Percentiles rank a stretch among this genome's conserved stretches.
phyloP scores from a whole-genome alignment of 1,140 invertebrate genomes.

The Akabosia matsudoensis region DNA sequence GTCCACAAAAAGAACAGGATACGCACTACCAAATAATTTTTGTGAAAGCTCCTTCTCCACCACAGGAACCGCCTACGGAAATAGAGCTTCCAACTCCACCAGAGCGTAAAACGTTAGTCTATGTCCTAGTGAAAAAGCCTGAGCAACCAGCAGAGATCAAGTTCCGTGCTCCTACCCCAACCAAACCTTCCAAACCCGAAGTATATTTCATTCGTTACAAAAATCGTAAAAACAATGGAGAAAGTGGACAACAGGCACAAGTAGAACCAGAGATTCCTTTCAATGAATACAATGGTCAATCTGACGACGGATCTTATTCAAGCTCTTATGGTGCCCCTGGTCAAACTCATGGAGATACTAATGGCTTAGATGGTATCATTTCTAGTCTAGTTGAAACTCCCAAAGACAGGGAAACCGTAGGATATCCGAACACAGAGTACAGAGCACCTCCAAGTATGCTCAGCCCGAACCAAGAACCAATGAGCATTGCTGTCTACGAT shows the following conservation, averaged over 20 bases:
- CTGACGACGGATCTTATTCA: no score
- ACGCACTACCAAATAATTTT: slow-evolving; percentile 87
- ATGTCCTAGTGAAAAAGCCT: slow-evolving; percentile 80
- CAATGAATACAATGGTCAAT: no score
- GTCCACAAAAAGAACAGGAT: slow-evolving; percentile 60
- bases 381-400: background rate
- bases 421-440: slow-evolving; percentile 6
- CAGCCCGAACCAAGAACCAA: background rate
- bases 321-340: no score
- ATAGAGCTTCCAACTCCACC: slow-evolving; percentile 30
- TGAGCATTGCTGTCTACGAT: slow-evolving; percentile 9
- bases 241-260: background rate
- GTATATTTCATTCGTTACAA: slow-evolving; percentile 83
- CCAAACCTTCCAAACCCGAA: slow-evolving; percentile 76
- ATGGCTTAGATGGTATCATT: background rate
- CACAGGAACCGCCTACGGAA: slow-evolving; percentile 66
- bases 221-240: slow-evolving; percentile 36
- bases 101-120: slow-evolving; percentile 81
- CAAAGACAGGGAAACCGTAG: background rate
- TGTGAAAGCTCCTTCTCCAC: slow-evolving; percentile 77
- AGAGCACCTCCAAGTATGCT: background rate
- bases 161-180: slow-evolving; percentile 69
- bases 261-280: no score
- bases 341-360: background rate
- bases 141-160: slow-evolving; percentile 70